A percentile compares a stretch with the other conserved stretches of the same genome.
phyloP scores from a whole-genome alignment of 2,113 vertebrate genomes.

The Oxygymnocypris stewartii region DNA sequence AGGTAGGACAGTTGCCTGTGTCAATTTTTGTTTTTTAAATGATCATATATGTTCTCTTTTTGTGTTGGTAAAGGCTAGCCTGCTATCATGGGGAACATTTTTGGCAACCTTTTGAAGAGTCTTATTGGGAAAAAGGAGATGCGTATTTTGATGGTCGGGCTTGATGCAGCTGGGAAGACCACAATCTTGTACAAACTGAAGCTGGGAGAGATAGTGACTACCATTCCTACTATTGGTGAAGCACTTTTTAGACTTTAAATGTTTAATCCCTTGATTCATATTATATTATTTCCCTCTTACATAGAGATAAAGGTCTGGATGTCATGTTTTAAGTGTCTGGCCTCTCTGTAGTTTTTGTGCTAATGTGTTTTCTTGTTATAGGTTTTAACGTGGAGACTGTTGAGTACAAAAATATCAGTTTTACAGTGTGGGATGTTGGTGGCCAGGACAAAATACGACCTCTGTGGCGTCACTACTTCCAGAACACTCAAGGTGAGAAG shows the following conservation, averaged over 20 bases:
- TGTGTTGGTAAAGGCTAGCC: slow-evolving; percentile 53
- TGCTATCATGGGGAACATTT: slow-evolving; percentile 87
- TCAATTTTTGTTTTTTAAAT: background rate
- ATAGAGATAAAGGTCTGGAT: background rate
- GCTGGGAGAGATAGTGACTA: slow-evolving; percentile 91
- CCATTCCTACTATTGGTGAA: slow-evolving; percentile 88
- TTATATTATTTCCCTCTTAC: background rate
- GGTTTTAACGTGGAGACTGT: slow-evolving; percentile 97
- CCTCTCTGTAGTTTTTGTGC: background rate
- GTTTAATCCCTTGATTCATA: background rate
- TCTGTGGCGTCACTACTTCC: slow-evolving; percentile 97
- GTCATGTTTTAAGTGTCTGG: background rate
- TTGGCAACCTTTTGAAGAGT: slow-evolving; percentile 92
- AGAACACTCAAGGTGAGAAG: slow-evolving; percentile 92
- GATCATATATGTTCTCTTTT: slow-evolving; percentile 24
- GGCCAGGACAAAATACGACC: slow-evolving; percentile 98
- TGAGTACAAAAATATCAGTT: slow-evolving; percentile 98
- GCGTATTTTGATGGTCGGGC: slow-evolving; percentile 91
- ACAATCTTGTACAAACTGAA: slow-evolving; percentile 94
- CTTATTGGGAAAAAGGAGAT: slow-evolving; percentile 95
- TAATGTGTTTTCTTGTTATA: slow-evolving; percentile 60
- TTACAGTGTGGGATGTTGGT: slow-evolving; percentile 97
- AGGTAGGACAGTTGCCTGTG: background rate
- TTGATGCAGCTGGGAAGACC: slow-evolving; percentile 91
- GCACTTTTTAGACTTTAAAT: slow-evolving; percentile 12